Base-by-base conservation (phyloP, 2,888 invertebrate genomes). In the Acanthacorydalis orientalis region DNA sequence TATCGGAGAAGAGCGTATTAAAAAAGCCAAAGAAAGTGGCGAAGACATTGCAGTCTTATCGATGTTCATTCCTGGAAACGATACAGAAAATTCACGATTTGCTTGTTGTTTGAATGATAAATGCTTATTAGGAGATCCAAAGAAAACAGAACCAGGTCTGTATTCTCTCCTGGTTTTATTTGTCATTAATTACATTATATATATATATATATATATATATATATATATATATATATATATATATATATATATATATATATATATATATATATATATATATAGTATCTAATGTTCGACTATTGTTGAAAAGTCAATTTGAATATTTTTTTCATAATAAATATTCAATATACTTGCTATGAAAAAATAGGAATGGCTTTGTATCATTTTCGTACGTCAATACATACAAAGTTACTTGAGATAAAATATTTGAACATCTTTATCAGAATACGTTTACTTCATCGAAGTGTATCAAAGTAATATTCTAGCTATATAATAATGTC, bases 11-110 rank as follows among this genome's bases (percentile, higher is more conserved):
- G 86, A 87, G 12, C 73, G 85, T 62, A 85, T 87, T 59, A 75
- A 78, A 56, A 74, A 78, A 60, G 85, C 87, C 51, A 76, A 80
- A 67, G 84, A 86, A 57, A 80, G 80, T 61, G 85, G 87, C 65
- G 88, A 89, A 68, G 90, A 90, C 68, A 79, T 89, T 51, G 89
- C 89, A 47, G 79, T 90, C 57, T 69, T 89, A 57, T 85, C 87
- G 53, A 86, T 87, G 80, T 83, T 89, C 60, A 70, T 88, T 51
- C 81, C 87, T 42, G 73, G 74, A 51, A 61, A 64, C 48, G 74
- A 73, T 56, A 73, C 75, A 35, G 75, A 77, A 49, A 82, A 81
- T 61, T 75, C 79, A 58, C 61, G 65, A 45, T 90, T 90, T 65
- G 74, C 77, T 63, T 90, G 90, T 68, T 74, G 78, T 53, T 68